A percentile compares a stretch with the other conserved stretches of the same genome.
Conservation (phyloP, 2,888 invertebrate genomes). For the Temnothorax ravouxi region DNA sequence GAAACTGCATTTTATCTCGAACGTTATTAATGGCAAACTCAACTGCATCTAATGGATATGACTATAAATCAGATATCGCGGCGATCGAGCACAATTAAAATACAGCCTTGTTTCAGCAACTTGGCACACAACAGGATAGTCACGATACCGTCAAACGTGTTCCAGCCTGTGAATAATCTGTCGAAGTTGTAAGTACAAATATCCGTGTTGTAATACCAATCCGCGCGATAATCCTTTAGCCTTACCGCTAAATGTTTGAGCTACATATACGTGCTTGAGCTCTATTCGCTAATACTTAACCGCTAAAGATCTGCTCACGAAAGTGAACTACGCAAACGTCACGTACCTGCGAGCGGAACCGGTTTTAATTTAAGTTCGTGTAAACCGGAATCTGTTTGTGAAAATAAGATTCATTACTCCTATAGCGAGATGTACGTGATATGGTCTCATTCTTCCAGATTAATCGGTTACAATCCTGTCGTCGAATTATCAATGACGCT, state of each 20-base stretch:
- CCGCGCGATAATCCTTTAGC: slow-evolving; percentile 48
- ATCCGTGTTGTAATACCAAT: slow-evolving; percentile 24
- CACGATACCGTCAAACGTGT: slow-evolving; percentile 85
- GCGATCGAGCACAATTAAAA: slow-evolving; percentile 1
- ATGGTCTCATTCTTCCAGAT: slow-evolving; percentile 73
- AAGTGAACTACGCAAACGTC: slow-evolving; percentile 66
- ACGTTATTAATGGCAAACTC: slow-evolving; percentile 35
- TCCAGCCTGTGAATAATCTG: slow-evolving; percentile 85
- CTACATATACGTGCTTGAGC: slow-evolving; percentile 75
- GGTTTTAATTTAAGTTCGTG: slow-evolving; percentile 61
- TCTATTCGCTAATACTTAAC: slow-evolving; percentile 70
- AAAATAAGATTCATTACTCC: slow-evolving; percentile 28
- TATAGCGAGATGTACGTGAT: not conserved
- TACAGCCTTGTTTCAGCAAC: slow-evolving; percentile 84
- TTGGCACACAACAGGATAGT: slow-evolving; percentile 87
- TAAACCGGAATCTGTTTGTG: slow-evolving; percentile 29
- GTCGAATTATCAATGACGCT: slow-evolving; percentile 77
- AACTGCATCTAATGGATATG: slow-evolving; percentile 7
- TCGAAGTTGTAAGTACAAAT: slow-evolving; percentile 87
- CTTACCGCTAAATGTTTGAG: slow-evolving; percentile 63
- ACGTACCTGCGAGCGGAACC: slow-evolving; percentile 67
- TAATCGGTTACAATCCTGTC: slow-evolving; percentile 83
- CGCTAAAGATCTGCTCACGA: slow-evolving; percentile 60
- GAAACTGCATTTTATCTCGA: slow-evolving; percentile 17
- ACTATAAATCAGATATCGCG: not conserved